These are phyloP conservation scores for Uria aalge DNA, from an alignment of 2,113 vertebrate species.

Conservation along the genomic window DNA sequence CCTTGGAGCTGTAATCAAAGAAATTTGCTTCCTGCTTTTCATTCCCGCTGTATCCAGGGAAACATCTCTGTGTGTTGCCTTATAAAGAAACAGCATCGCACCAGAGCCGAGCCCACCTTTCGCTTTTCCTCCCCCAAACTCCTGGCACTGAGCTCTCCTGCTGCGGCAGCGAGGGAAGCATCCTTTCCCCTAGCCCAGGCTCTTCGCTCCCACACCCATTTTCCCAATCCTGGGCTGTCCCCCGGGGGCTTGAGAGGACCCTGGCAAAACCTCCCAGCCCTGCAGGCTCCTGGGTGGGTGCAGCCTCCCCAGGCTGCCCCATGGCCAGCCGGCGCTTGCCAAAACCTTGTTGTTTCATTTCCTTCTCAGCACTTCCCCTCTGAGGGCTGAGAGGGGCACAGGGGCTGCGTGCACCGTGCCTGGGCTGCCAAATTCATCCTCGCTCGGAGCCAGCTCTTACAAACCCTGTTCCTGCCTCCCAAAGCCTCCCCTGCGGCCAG, in stretches of 20 bases:
- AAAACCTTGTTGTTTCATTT: neutral
- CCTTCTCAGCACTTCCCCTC: constrained; percentile 8
- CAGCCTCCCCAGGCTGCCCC: neutral
- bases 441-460: neutral
- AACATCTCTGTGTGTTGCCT: neutral
- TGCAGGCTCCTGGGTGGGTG: neutral
- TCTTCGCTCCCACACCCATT: neutral
- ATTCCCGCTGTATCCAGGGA: constrained; percentile 35
- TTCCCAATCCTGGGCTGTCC: neutral
- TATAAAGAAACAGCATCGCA: neutral
- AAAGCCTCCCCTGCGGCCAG: neutral
- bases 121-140: neutral
- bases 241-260: neutral
- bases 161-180: neutral
- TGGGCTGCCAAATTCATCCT: neutral
- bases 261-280: neutral
- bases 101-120: neutral
- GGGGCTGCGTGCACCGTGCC: neutral
- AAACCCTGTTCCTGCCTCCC: neutral
- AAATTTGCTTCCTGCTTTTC: neutral
- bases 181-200: neutral
- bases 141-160: neutral
- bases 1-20: neutral
- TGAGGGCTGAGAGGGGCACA: neutral
- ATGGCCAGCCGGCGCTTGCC: neutral